phyloP scores from a whole-genome alignment of 1,140 invertebrate genomes.

The Trachelipus rathkii region DNA sequence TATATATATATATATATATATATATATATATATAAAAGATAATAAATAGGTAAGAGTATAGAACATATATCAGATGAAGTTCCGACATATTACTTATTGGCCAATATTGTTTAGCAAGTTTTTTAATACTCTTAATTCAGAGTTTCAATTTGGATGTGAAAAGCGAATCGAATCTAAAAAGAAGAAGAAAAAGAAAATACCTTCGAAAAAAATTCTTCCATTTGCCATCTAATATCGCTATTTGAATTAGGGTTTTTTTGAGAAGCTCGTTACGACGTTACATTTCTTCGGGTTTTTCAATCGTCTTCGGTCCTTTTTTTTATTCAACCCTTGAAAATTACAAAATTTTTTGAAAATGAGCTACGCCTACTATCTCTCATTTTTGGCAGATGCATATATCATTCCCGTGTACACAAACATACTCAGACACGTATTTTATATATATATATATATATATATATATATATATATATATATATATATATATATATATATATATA shows the following conservation, averaged over 20 bases:
- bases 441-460: no score
- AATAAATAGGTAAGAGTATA: not conserved
- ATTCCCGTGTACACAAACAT: no score
- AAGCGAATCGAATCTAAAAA: not conserved
- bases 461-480: no score
- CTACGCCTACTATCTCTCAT: not conserved
- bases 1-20: conserved; percentile 5
- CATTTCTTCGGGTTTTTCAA: no score
- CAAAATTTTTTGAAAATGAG: not conserved
- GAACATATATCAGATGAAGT: no score
- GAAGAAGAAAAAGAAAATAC: not conserved
- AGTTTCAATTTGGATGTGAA: not conserved
- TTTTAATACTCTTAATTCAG: not conserved
- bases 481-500: not conserved
- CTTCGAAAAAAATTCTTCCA: not conserved
- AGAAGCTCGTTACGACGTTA: no score
- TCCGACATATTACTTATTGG: not conserved
- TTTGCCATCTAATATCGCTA: not conserved
- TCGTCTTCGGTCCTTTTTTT: not conserved
- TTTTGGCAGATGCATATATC: not conserved
- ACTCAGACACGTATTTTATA: no score
- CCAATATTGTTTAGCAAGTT: not conserved
- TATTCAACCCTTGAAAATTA: not conserved
- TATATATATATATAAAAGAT: conserved; percentile 1
- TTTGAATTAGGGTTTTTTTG: not conserved